Evolutionary conservation across 1,140 invertebrate species (phyloP).

Genomic region (Musca domestica): DNA sequence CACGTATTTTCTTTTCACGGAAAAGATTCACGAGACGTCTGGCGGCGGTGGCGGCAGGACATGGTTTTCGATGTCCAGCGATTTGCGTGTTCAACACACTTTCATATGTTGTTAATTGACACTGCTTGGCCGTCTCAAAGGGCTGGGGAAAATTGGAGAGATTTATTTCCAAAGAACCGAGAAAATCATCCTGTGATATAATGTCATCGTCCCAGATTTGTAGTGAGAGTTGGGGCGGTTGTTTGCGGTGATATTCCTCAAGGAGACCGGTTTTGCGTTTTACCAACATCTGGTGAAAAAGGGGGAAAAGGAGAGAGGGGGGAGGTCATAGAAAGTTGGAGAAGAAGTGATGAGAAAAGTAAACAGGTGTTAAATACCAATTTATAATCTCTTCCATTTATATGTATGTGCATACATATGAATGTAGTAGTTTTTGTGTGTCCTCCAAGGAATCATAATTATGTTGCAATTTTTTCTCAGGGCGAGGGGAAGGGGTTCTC

Average conservation of each 20-base stretch:
- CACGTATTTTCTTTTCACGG: conserved; percentile 66
- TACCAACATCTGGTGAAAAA: conserved; percentile 46
- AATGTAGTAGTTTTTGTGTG: not conserved
- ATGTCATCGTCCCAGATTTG: conserved; percentile 70
- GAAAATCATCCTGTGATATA: conserved; percentile 74
- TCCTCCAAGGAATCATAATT: too few species aligned
- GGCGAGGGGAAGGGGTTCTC: too few species aligned
- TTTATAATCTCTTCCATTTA: not conserved
- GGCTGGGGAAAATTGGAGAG: conserved; percentile 62
- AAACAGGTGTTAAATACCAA: not conserved
- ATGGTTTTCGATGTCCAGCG: too few species aligned
- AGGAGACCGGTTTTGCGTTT: conserved; percentile 34
- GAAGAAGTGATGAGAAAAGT: not conserved
- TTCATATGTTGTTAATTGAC: not conserved
- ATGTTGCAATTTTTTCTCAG: too few species aligned
- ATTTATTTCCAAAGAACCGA: conserved; percentile 63
- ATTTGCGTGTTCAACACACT: not conserved
- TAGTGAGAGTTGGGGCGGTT: conserved; percentile 56
- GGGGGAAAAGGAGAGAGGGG: not conserved
- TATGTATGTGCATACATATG: conserved; percentile 1
- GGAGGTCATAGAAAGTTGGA: too few species aligned
- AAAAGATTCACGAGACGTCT: conserved; percentile 70
- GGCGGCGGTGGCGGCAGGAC: too few species aligned
- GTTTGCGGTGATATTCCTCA: conserved; percentile 47
- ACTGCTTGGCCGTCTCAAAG: conserved; percentile 57